A percentile compares a stretch with the other conserved stretches of the same genome.
These are phyloP conservation scores for Meliscaeva auricollis DNA, from an alignment of 2,888 invertebrate genomes.

Conservation along the genomic window DNA sequence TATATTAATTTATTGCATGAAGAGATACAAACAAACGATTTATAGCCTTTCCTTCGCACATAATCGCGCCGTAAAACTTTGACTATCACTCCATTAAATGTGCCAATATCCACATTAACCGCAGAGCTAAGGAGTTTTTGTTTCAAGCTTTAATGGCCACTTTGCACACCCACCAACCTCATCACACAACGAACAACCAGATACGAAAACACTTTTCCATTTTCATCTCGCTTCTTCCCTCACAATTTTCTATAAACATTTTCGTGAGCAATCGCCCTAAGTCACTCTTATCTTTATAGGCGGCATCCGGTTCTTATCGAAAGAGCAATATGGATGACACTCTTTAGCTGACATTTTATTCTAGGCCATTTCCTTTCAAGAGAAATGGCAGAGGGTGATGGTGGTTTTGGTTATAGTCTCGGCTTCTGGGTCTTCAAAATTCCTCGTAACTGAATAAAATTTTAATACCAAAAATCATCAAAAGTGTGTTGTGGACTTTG, in stretches of 20 bases:
- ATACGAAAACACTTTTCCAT: constrained; percentile 33
- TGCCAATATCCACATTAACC: constrained; percentile 56
- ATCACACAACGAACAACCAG: background rate
- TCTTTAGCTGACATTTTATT: constrained; percentile 59
- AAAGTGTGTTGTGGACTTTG: background rate
- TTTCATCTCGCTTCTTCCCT: constrained; percentile 29
- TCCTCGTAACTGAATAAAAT: constrained; percentile 31
- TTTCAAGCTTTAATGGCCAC: constrained; percentile 66
- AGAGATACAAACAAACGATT: constrained; percentile 13
- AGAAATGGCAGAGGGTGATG: background rate
- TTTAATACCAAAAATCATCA: background rate
- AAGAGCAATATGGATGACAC: constrained; percentile 68
- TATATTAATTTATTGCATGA: constrained; percentile 18
- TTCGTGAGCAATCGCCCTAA: constrained; percentile 43
- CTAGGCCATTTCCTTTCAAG: constrained; percentile 17
- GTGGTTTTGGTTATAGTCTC: background rate
- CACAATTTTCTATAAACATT: constrained; percentile 2
- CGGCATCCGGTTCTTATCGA: constrained; percentile 64
- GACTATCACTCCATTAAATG: constrained; percentile 35
- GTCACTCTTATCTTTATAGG: constrained; percentile 67
- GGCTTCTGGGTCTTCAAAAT: background rate
- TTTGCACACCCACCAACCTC: constrained; percentile 55
- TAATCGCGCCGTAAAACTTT: constrained; percentile 40
- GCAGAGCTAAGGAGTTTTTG: constrained; percentile 62
- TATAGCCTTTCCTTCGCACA: constrained; percentile 16